Base-by-base conservation (phyloP, 2,888 invertebrate species). In the Drosophila neotestacea region DNA sequence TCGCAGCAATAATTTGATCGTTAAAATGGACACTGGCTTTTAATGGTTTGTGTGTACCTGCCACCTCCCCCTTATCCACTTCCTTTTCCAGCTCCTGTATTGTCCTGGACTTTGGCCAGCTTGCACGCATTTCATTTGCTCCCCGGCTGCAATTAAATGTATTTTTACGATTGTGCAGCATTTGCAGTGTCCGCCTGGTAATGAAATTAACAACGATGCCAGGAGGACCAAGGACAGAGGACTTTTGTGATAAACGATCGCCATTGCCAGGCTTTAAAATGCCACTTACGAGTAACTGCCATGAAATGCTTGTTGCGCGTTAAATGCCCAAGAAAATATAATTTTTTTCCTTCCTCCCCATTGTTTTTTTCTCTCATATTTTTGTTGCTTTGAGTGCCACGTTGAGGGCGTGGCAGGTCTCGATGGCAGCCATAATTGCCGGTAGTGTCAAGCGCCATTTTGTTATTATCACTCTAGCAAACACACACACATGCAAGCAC, bases 161-260 rank as follows among this genome's bases (percentile, higher is more conserved):
- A 73, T 80, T 85, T 85, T 86, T 89, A 86, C 85, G 89, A 89
- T 78, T 80, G 76, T 81, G 71, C 88, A 75, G 85, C 85, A 82
- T 73, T 85, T 81, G 85, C 80, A 69, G 56, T 58, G 52, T 52
- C 52, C 47, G 38, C 46, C 56, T 69, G 68, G 68, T 66, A 66
- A 66, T 66, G 66, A 68, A 68, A 68, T 68, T 68, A 63, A 63
- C 65, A 55, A 56, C 61, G 63, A 46, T 39, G 42, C 66, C 55
- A 11, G 6, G 11, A 34, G 41, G 58, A 38, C 55, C 51, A 42
- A 46, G 47, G 30, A 56, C 46, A 41, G 6, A 11, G 34, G 7
- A 30, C 30, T 7, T 30, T 30, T 36, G 42, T 64, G 84, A 88
- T 78, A 84, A 84, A 84, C 89, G 89, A 89, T 88, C 73, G 63